Conservation (phyloP, 2,797 vertebrate genomes). For the Crypturellus tataupa region DNA sequence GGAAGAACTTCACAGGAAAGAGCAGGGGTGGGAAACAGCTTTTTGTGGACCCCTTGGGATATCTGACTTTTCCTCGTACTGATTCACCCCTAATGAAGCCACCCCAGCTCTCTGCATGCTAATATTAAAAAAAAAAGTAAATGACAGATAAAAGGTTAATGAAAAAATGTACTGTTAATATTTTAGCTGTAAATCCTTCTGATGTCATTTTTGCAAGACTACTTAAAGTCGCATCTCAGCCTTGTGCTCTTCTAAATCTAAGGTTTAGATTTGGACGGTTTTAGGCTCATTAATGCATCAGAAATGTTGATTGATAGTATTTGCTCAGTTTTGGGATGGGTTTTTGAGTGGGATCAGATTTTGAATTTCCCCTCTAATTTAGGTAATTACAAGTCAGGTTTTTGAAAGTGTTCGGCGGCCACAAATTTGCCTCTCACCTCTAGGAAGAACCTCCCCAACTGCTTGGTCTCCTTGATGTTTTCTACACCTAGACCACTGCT, state of each 20-base stretch:
- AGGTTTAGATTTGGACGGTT: background rate
- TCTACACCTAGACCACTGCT: background rate
- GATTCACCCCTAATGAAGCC: slow-evolving; percentile 20
- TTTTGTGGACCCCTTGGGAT: background rate
- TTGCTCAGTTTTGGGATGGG: background rate
- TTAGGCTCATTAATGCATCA: background rate
- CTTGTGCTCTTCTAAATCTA: background rate
- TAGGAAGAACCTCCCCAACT: background rate
- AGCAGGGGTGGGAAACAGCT: background rate
- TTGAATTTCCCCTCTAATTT: background rate
- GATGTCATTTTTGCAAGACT: background rate
- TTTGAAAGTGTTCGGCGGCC: background rate
- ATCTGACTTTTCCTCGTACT: background rate
- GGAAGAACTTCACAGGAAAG: background rate
- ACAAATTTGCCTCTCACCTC: background rate
- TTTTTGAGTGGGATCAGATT: background rate
- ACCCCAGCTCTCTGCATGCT: background rate
- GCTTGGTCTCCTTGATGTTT: background rate
- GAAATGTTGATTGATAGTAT: background rate
- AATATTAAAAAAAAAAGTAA: background rate
- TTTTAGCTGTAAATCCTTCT: background rate
- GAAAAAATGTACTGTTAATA: background rate
- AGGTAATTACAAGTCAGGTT: background rate
- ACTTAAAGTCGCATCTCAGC: background rate
- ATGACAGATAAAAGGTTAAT: background rate